Base-by-base conservation (phyloP, 2,797 vertebrate species). In the Trichosurus vulpecula region DNA sequence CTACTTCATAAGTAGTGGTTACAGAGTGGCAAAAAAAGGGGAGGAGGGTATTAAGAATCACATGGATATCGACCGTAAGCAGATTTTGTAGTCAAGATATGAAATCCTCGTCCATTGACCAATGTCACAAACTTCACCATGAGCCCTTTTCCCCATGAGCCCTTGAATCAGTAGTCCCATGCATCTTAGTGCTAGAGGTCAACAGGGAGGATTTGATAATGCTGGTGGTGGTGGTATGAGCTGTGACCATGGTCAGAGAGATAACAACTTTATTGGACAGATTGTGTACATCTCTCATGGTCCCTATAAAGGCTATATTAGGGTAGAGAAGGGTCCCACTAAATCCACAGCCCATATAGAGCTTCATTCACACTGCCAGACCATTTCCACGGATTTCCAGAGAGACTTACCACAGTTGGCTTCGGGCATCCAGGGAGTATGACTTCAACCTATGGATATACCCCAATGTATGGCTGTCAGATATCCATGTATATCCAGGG, bases 231-330 rank as follows among this genome's bases (percentile, higher is more conserved):
- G 98, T 0, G 99, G 99, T 19, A 99, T 99, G 98, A 99, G 99
- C 57, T 99, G 99, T 0, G 99, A 99, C 27, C 98, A 99, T 16
- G 99, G 99, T 14, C 98, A 99, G 30, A 98, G 99, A 97, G 99
- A 99, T 98, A 99, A 99, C 0, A 99, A 99, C 94, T 99, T 99
- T 94, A 99, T 99, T 27, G 99, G 99, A 54, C 99, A 99, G 98
- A 99, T 99, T 0, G 99, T 99, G 53, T 99, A 99, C 9, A 99
- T 99, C 98, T 99, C 99, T 0, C 99, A 99, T 96, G 99, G 99
- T 52, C 99, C 99, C 16, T 99, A 99, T 98, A 99, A 99, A 99
- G 99, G 99, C 5, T 99, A 99, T 98, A 99, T 99, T 0, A 99
- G 99, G 0, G 99, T 99, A 96, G 99, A 99, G 93, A 99, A 99